These are phyloP conservation scores for Capromys pilorides DNA, from an alignment of 2,797 vertebrate species.

Conservation along the genomic window DNA sequence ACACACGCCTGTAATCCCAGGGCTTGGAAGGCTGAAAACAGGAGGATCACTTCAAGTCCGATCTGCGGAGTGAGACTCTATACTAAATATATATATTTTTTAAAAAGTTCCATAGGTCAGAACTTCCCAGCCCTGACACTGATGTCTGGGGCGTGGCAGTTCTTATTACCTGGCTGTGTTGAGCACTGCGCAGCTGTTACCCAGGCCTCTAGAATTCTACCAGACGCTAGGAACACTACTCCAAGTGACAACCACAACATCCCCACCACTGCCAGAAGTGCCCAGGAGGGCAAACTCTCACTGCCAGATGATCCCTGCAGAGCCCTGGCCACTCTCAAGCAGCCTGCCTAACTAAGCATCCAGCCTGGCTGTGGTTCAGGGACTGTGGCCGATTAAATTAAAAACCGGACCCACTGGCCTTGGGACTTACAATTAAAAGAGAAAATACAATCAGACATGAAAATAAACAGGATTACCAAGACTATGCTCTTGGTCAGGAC, in stretches of 20 bases:
- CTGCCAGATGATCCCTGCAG: not conserved
- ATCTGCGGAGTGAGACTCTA: too few species aligned
- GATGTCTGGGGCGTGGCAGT: not conserved
- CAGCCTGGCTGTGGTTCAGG: not conserved
- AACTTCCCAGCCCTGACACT: not conserved
- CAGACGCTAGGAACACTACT: not conserved
- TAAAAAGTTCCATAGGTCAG: not conserved
- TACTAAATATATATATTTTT: too few species aligned
- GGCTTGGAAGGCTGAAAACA: too few species aligned
- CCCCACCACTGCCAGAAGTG: not conserved
- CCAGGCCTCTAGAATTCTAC: not conserved
- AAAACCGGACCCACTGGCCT: not conserved
- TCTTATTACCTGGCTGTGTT: not conserved
- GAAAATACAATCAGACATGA: slow-evolving; percentile 15
- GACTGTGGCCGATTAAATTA: not conserved
- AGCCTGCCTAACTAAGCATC: too few species aligned
- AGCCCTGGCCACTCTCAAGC: not conserved
- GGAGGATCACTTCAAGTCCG: too few species aligned
- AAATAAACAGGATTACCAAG: not conserved
- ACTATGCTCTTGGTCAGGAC: not conserved
- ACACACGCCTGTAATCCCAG: too few species aligned
- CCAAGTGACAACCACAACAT: slow-evolving; percentile 6
- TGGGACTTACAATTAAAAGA: not conserved
- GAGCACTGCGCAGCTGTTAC: not conserved
- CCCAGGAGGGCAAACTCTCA: not conserved